Base-by-base conservation (phyloP, 2,797 vertebrate genomes). In the Rousettus madagascariensis region DNA sequence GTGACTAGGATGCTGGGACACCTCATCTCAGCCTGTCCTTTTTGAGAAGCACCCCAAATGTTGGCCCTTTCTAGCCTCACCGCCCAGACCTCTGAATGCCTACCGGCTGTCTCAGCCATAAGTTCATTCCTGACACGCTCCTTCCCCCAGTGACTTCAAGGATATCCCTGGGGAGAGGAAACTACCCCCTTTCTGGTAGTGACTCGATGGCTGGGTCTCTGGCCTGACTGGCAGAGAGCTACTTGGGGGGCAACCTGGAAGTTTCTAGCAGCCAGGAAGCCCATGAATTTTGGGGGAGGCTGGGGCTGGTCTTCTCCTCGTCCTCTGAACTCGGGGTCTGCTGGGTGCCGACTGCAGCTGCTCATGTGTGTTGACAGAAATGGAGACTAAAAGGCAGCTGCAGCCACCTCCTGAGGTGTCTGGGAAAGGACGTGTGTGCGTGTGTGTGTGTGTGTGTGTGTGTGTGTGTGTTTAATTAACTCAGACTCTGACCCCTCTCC, bases 401-500 rank as follows among this genome's bases (percentile, higher is more conserved):
- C 75, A 43, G 95, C 90, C 41, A 9, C 59, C 72, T 87, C 92
- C 63, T 46, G 63, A 36, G 80, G 28, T 65, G 2, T n/a, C 33
- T 9, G 30, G 72, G 66, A 24, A n/a, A 57, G 36, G 59, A 13
- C 10, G 55, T 57, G 24, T 57, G 55, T 59, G 57, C 28, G 57
- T 61, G 59, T 30, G 26, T 30, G 28, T 43, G 57, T 59, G 57
- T 30, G 28, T 61, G 26, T 30, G 59, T 24, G 59, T 26, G 24
- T 26, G 12, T 28, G 12, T 26, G 12, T 61, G 59, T 13, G 26
- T 61, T 71, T 96, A 95, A 96, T 97, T 96, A 98, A 95, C 96
- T 8, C 15, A 49, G 94, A 96, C 90, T 75, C 51, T 16, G 24
- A 95, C 94, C 96, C 96, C 86, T 95, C 95, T 77, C 96, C 78